Conservation (phyloP, 2,113 vertebrate species). For the Hyaena hyaena region DNA sequence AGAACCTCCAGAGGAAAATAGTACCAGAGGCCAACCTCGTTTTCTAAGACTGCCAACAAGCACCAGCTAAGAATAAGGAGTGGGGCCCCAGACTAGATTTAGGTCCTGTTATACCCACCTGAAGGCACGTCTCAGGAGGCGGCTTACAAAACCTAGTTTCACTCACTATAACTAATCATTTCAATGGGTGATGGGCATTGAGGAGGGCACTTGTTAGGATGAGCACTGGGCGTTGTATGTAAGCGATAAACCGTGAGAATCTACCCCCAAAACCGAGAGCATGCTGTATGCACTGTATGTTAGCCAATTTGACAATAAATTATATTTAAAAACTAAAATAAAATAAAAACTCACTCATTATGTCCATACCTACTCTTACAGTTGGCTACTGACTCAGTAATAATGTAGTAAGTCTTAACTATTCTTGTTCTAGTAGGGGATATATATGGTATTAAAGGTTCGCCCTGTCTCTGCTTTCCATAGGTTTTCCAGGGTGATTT, state of each 20-base stretch:
- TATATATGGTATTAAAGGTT: not conserved
- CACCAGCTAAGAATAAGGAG: not conserved
- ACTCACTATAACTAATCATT: too few species aligned
- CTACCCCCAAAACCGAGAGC: too few species aligned
- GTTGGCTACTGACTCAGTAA: not conserved
- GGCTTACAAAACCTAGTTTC: not conserved
- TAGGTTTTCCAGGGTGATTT: not conserved
- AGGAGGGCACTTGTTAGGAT: too few species aligned
- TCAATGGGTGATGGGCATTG: too few species aligned
- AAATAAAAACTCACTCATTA: not conserved
- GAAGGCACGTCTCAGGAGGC: not conserved
- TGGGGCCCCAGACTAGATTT: not conserved
- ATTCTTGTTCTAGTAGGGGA: not conserved
- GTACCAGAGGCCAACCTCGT: not conserved
- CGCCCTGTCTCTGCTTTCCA: not conserved
- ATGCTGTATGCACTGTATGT: too few species aligned
- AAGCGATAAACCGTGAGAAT: too few species aligned
- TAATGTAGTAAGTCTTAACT: conserved; percentile 12
- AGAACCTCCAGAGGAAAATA: not conserved
- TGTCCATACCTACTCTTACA: not conserved
- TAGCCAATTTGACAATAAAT: too few species aligned
- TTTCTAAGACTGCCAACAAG: not conserved
- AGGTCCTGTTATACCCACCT: not conserved
- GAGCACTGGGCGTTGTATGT: too few species aligned
- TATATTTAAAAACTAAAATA: too few species aligned